These are phyloP conservation scores for Platerodrilus igneus DNA, from an alignment of 2,888 invertebrate species.

Conservation along the genomic window DNA sequence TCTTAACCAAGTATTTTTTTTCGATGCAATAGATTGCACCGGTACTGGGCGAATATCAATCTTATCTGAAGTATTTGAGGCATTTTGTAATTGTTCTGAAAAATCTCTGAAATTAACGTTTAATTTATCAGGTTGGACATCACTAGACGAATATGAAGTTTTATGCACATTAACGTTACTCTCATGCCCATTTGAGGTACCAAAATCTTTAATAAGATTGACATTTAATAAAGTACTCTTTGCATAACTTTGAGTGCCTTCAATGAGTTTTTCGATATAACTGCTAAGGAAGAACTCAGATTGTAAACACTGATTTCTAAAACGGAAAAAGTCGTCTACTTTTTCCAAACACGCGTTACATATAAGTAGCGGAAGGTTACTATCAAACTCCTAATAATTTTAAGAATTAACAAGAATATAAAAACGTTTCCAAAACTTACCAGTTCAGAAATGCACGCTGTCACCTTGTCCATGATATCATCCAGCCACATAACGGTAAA, in stretches of 20 bases:
- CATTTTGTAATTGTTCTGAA: no score
- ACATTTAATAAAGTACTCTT: conserved; percentile 7
- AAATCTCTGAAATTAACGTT: no score
- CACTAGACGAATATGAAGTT: no score
- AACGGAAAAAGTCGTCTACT: conserved; percentile 12
- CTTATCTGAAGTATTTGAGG: no score
- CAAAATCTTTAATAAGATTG: conserved; percentile 2
- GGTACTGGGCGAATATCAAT: no score
- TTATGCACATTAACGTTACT: no score
- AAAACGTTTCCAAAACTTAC: conserved; percentile 6
- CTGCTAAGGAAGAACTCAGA: conserved; percentile 13
- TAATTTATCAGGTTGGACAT: no score
- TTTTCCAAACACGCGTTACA: conserved; percentile 11
- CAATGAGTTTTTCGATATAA: conserved; percentile 7
- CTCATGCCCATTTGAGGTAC: no score
- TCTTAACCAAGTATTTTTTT: no score
- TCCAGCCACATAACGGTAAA: conserved; percentile 12
- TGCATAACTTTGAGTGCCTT: neutral
- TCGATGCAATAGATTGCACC: no score
- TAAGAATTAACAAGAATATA: neutral
- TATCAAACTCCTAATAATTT: conserved; percentile 12
- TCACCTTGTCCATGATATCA: conserved; percentile 14
- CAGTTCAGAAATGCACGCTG: conserved; percentile 10
- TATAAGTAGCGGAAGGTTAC: conserved; percentile 13
- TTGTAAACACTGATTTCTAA: conserved; percentile 15